These are phyloP conservation scores for Ceyx erithaca DNA, from an alignment of 2,797 vertebrate genomes.

Conservation along the genomic window DNA sequence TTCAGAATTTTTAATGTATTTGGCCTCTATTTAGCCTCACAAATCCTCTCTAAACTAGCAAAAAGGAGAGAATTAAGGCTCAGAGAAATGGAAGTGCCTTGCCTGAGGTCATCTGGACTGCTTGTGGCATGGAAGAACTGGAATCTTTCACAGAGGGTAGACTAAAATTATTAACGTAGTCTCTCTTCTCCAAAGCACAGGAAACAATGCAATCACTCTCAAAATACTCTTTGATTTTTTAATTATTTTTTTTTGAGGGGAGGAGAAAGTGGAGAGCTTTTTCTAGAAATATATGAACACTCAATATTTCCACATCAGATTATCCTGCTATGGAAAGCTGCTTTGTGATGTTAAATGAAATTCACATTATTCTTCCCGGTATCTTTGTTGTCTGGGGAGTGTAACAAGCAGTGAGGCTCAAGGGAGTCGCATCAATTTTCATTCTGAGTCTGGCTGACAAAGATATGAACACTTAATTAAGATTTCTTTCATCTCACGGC, in stretches of 20 bases:
- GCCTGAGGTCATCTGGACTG: slow-evolving; percentile 22
- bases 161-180: slow-evolving; percentile 16
- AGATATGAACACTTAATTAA: slow-evolving; percentile 59
- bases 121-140: neutral
- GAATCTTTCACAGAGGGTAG: neutral
- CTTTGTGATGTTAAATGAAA: slow-evolving; percentile 50
- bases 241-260: neutral
- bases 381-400: slow-evolving; percentile 34
- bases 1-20: slow-evolving; percentile 8
- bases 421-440: slow-evolving; percentile 15
- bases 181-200: neutral
- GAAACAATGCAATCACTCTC: neutral
- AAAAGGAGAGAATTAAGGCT: slow-evolving; percentile 21
- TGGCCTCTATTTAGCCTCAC: slow-evolving; percentile 18
- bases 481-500: slow-evolving; percentile 37
- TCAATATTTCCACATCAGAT: neutral
- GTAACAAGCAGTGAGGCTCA: slow-evolving; percentile 17
- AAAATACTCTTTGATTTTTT: neutral
- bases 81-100: neutral
- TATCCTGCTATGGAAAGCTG: slow-evolving; percentile 4
- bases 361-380: slow-evolving; percentile 17
- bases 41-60: slow-evolving; percentile 27
- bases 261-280: neutral
- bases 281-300: neutral
- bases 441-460: slow-evolving; percentile 44